A percentile compares a stretch with the other conserved stretches of the same genome.
phyloP scores from a whole-genome alignment of 35 echinoderm and acorn worm species.

The Stichopus chloronotus region DNA sequence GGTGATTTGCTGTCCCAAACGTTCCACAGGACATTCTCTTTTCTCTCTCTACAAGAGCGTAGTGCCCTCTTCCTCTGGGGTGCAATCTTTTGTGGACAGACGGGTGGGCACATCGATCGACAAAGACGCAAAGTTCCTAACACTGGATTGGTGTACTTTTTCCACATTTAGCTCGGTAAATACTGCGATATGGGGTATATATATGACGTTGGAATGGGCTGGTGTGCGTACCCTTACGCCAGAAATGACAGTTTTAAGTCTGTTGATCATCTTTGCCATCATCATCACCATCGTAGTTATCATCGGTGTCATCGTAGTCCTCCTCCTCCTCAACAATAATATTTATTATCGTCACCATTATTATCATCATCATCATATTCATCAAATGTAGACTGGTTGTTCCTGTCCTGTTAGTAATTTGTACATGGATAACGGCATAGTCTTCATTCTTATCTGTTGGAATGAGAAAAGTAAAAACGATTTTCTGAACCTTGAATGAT shows the following conservation, averaged over 20 bases:
- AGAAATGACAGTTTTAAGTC: not conserved
- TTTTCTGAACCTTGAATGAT: no score
- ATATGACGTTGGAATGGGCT: not conserved
- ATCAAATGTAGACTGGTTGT: conserved; percentile 96
- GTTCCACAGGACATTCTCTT: no score
- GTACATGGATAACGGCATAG: conserved; percentile 99
- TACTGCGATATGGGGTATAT: not conserved
- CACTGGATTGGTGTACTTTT: not conserved
- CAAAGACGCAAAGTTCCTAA: not conserved
- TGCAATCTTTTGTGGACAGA: not conserved
- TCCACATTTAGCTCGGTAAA: not conserved
- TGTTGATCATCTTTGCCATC: not conserved
- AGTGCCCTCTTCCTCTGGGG: not conserved
- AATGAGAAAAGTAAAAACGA: conserved; percentile 21
- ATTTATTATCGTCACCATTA: no score
- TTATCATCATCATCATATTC: not conserved
- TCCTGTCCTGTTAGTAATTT: conserved; percentile 97
- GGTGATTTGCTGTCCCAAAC: no score
- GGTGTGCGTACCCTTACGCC: no score
- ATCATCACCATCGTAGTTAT: no score
- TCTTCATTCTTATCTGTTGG: conserved; percentile 96
- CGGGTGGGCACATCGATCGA: not conserved
- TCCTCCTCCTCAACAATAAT: no score
- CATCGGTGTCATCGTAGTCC: no score
- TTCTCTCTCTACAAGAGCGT: no score